Evolutionary conservation across 2,797 vertebrate genomes (phyloP), one percentile per base, ranked within the genome.

Genomic region (Coregonus sp.): DNA sequence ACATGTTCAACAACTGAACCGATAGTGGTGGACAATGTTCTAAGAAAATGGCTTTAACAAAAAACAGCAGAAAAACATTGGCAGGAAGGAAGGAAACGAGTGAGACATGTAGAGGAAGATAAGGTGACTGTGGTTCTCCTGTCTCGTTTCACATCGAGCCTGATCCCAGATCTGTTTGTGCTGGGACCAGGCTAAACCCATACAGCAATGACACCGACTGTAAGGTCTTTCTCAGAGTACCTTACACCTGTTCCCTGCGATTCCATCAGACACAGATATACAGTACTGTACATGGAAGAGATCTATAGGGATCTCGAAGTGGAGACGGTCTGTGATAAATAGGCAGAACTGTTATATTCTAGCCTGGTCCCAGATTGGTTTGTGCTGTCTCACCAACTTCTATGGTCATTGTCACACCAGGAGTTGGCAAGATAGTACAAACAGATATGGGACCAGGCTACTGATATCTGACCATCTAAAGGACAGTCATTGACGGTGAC

Each of bases 11-110:
- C 74, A 72, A 75, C 52, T 77, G 56, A 72, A 51, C 7, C 50
- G 12, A 84, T 89, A 71, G 66, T 12, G 75, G 86, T 74, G 7
- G 82, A 85, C 78, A 86, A 86, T 86, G 86, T 88, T 88, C 47
- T 77, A 81, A 84, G 81, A 90, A 90, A 25, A 75, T 84, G 80
- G 78, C 84, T 85, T 80, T 84, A 59, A 75, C 76, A 92, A 25
- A 25, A 25, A 25, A 92, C 86, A 82, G 15, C 1, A 56, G 3
- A 56, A 18, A 18, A 54, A 79, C 80, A 71, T 71, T 87, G 85
- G 84, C 80, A 65, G 84, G 81, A 87, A 82, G 84, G 81, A 87
- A 82, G 79, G 80, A 75, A 85, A 86, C 71, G 82, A 70, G 77
- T 80, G 75, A 68, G 14, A 2, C 25, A 25, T 37, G 18, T 37